phyloP scores from a whole-genome alignment of 2,113 vertebrate species.

The Leptobrachium ailaonicum region DNA sequence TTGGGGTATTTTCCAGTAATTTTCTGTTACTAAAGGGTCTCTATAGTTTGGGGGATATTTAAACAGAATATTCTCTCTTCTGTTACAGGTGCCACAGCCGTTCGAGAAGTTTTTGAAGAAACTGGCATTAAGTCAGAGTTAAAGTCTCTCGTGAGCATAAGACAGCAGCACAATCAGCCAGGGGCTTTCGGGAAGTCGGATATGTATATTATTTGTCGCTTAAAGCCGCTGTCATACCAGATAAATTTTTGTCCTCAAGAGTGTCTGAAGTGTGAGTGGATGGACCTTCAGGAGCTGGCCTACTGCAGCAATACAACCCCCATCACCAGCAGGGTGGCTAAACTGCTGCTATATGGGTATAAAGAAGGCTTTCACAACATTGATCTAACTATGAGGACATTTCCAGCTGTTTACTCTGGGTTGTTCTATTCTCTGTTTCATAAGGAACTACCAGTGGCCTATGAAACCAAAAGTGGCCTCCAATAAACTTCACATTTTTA shows the following conservation, averaged over 20 bases:
- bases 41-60: too few relatives aligned
- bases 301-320: constrained; percentile 68
- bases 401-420: constrained; percentile 80
- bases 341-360: constrained; percentile 79
- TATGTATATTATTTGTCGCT: constrained; percentile 88
- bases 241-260: constrained; percentile 86
- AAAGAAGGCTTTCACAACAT: constrained; percentile 78
- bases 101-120: constrained; percentile 92
- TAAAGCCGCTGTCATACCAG: constrained; percentile 76
- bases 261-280: constrained; percentile 87
- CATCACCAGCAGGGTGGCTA: constrained; percentile 80
- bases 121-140: constrained; percentile 89
- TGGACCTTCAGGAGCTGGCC: constrained; percentile 75
- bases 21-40: too few relatives aligned
- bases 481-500: constrained; percentile 55
- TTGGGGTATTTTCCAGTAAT: too few relatives aligned
- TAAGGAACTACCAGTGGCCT: constrained; percentile 71
- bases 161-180: constrained; percentile 87
- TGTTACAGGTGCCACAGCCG: constrained; percentile 78
- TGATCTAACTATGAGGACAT: constrained; percentile 78
- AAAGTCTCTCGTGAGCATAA: constrained; percentile 84
- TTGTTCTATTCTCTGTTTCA: constrained; percentile 87
- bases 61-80: background rate
- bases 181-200: constrained; percentile 90
- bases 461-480: constrained; percentile 51